Base-by-base conservation (phyloP, 2,797 vertebrate species). In the Silurus lanzhouensis region DNA sequence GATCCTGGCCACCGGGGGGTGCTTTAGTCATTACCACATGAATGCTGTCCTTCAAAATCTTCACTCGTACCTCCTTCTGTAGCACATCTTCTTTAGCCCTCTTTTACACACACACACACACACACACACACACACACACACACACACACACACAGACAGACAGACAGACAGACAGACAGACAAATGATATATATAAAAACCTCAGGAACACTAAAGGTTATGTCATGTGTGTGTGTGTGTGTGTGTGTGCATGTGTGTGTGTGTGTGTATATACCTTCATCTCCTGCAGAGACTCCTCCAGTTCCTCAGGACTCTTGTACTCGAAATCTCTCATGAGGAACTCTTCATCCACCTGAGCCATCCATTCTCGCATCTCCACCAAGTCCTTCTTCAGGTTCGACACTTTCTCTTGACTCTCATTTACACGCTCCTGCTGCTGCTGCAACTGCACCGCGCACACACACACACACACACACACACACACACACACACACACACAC, bases 321-420 rank as follows among this genome's bases (percentile, higher is more conserved):
- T 99, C 98, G 90, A 99, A 99, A 93, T 99, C 98, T 87, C 95
- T 96, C 96, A 99, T 99, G 83, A 99, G 95, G 91, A 98, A 97
- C 75, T 99, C 98, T 83, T 99, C 98, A 78, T 99, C 98, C 3
- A 97, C 98, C 92, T 99, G 97, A 5, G 94, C 88, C 96, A 99
- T 97, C 98, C 98, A 99, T 85, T 99, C 98, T 92, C 97, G 97
- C 98, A 99, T 99, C 95, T 99, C 98, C 2, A 95, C 95, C 95
- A 99, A 93, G 92, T 99, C 98, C 90, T 99, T 99, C 93, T 95
- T 97, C 90, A 99, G 91, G 93, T 99, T 99, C 91, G 94, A 91
- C 88, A 96, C 95, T 93, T 95, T 97, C 92, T 99, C 98, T 88
- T 96, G 96, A 91, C 92, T 96, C 92, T 99, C 98, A 31, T 94